phyloP scores from a whole-genome alignment of 1,140 invertebrate genomes.

The Archivesica marissinica region DNA sequence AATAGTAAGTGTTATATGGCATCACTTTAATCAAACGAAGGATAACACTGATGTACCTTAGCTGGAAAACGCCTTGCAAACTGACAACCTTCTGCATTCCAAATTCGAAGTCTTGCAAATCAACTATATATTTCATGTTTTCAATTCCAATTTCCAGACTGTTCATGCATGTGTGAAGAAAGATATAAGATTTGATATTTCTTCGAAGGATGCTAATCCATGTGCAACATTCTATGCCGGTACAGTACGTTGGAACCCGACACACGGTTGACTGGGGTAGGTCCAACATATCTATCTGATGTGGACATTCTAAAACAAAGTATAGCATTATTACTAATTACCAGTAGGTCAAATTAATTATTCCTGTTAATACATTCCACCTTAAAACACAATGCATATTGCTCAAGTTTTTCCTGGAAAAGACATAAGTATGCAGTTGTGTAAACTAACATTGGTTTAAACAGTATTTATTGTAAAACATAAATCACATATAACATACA shows the following conservation, averaged over 20 bases:
- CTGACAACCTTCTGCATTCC: constrained; percentile 41
- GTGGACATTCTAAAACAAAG: constrained; percentile 45
- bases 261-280: constrained; percentile 36
- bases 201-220: constrained; percentile 14
- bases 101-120: constrained; percentile 49
- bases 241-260: constrained; percentile 26
- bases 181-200: constrained; percentile 37
- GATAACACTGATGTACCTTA: background rate
- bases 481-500: too few relatives aligned
- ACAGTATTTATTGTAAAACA: too few relatives aligned
- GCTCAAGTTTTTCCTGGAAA: too few relatives aligned
- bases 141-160: constrained; percentile 58
- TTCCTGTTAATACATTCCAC: too few relatives aligned
- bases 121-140: constrained; percentile 46
- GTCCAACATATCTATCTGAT: background rate
- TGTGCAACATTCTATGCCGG: constrained; percentile 60
- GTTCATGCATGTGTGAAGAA: constrained; percentile 45
- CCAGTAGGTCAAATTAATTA: too few relatives aligned
- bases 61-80: constrained; percentile 35
- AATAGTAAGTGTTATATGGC: background rate
- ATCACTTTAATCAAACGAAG: background rate
- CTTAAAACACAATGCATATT: too few relatives aligned
- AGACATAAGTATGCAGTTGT: too few relatives aligned
- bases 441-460: too few relatives aligned
- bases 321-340: too few relatives aligned